Evolutionary conservation across 2,888 invertebrate genomes (phyloP).

Genomic region (Sinodicranocentrus sp.): DNA sequence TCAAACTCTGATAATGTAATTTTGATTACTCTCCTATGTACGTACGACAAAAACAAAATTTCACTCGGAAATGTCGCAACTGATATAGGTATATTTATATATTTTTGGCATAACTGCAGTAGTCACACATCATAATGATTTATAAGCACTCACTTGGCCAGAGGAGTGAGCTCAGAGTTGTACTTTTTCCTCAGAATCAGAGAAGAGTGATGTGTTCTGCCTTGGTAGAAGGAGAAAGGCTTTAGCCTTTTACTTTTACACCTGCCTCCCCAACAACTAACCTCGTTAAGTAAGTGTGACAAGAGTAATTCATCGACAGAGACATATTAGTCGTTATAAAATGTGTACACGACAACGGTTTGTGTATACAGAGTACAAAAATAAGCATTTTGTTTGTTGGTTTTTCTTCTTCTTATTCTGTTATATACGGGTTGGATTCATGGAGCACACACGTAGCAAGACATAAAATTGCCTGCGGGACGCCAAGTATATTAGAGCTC

Average conservation of each 20-base stretch:
- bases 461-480: slow-evolving; percentile 65
- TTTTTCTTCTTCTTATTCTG: background rate
- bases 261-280: slow-evolving; percentile 64
- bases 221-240: slow-evolving; percentile 18
- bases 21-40: too few species aligned
- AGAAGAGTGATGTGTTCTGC: too few species aligned
- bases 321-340: slow-evolving; percentile 40
- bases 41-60: too few species aligned
- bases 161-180: background rate
- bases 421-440: slow-evolving; percentile 35
- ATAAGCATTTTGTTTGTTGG: slow-evolving; percentile 41
- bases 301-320: slow-evolving; percentile 65
- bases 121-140: slow-evolving; percentile 51
- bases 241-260: slow-evolving; percentile 60
- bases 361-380: too few species aligned
- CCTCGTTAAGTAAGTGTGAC: slow-evolving; percentile 69
- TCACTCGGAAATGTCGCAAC: too few species aligned
- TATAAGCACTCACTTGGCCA: slow-evolving; percentile 37
- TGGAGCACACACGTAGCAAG: slow-evolving; percentile 32
- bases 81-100: too few species aligned
- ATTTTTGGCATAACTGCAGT: slow-evolving; percentile 18
- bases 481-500: slow-evolving; percentile 13
- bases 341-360: background rate
- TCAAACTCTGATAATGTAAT: too few species aligned
- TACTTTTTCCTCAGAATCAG: slow-evolving; percentile 20